phyloP scores from a whole-genome alignment of 1,140 invertebrate genomes.

The Archegozetes longisetosus region DNA sequence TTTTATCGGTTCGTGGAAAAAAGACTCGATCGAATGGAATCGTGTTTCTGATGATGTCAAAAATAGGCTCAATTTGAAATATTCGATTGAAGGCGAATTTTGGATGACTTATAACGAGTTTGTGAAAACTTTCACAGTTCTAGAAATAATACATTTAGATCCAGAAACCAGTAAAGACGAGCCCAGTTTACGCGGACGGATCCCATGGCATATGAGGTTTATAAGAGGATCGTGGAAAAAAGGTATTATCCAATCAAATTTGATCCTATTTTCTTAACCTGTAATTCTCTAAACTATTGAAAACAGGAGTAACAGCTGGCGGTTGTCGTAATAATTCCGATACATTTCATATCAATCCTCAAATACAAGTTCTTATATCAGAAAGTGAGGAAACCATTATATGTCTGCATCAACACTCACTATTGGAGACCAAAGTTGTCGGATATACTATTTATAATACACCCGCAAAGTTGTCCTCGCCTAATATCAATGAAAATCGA shows the following conservation, averaged over 20 bases:
- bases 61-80: constrained; percentile 45
- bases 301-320: constrained; percentile 68
- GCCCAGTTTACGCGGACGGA: constrained; percentile 54
- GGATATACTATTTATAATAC: constrained; percentile 65
- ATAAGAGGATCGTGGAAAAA: background rate
- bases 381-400: constrained; percentile 54
- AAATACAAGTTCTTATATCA: constrained; percentile 53
- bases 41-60: constrained; percentile 51
- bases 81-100: constrained; percentile 58
- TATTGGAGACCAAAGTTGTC: constrained; percentile 79
- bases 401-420: constrained; percentile 72
- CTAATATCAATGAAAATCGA: background rate
- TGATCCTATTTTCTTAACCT: too few species aligned
- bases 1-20: constrained; percentile 18
- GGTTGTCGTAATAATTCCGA: constrained; percentile 78
- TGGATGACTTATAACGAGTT: constrained; percentile 76
- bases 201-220: constrained; percentile 47
- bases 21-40: constrained; percentile 51
- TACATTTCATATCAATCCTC: constrained; percentile 84
- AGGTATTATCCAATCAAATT: too few species aligned
- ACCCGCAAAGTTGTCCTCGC: background rate
- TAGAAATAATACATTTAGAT: constrained; percentile 74
- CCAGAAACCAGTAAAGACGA: constrained; percentile 68
- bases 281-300: too few species aligned
- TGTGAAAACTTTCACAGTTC: constrained; percentile 57